phyloP scores from a whole-genome alignment of 2,888 invertebrate genomes.

The Ochropleura plecta region DNA sequence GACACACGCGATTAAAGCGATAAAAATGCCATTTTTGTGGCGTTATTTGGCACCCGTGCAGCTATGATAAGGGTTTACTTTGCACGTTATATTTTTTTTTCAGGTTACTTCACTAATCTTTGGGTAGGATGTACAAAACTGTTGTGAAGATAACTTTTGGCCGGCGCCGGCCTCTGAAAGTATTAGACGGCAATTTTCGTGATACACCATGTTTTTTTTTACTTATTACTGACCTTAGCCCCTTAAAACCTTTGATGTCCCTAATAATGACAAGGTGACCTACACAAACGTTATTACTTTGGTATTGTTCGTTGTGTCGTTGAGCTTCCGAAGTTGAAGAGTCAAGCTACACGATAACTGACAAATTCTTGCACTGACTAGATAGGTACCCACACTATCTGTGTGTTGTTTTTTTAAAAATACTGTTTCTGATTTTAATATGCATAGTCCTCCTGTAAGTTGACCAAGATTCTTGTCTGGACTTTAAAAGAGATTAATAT shows the following conservation, averaged over 20 bases:
- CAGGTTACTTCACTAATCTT: constrained; percentile 41
- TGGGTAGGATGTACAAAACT: constrained; percentile 24
- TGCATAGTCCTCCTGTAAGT: too few relatives aligned
- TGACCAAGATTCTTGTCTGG: too few relatives aligned
- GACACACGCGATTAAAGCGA: constrained; percentile 52
- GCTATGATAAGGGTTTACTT: constrained; percentile 55
- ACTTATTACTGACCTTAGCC: too few relatives aligned
- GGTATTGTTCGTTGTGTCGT: too few relatives aligned
- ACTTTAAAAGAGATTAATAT: too few relatives aligned
- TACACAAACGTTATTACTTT: too few relatives aligned
- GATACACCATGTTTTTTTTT: background rate
- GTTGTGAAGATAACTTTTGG: constrained; percentile 26
- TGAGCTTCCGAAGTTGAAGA: too few relatives aligned
- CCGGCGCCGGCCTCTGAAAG: constrained; percentile 4
- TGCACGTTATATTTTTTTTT: constrained; percentile 47
- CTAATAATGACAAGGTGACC: background rate
- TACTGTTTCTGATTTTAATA: too few relatives aligned
- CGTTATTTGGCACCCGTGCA: constrained; percentile 56
- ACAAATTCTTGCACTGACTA: too few relatives aligned
- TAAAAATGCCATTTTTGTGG: constrained; percentile 49
- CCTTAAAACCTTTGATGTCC: background rate
- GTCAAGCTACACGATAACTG: too few relatives aligned
- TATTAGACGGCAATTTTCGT: background rate
- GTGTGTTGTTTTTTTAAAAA: too few relatives aligned
- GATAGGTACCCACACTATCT: too few relatives aligned